A percentile compares a stretch with the other conserved stretches of the same genome.
Conservation (phyloP, 2,113 vertebrate genomes). For the Axis porcinus region DNA sequence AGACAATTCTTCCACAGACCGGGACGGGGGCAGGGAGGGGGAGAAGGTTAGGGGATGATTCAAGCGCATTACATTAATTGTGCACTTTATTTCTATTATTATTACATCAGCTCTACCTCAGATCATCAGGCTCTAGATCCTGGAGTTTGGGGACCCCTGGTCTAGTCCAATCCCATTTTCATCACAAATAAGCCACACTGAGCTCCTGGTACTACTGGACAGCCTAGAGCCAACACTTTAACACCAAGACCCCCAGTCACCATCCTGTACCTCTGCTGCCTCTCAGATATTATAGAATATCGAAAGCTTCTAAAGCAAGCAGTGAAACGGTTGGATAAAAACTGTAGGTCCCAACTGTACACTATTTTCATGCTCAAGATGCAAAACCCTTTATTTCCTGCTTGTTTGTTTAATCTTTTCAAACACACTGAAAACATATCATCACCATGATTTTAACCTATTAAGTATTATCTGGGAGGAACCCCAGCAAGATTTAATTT, state of each 20-base stretch:
- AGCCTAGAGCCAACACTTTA: background rate
- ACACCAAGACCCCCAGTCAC: background rate
- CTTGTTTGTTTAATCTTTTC: slow-evolving; percentile 40
- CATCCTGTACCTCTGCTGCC: too few relatives aligned
- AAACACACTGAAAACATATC: slow-evolving; percentile 27
- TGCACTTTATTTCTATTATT: background rate
- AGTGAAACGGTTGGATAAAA: background rate
- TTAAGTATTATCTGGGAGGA: slow-evolving; percentile 58
- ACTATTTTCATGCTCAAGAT: background rate
- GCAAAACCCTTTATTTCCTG: background rate
- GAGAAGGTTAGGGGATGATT: background rate
- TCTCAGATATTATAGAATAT: background rate
- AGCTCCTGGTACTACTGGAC: background rate
- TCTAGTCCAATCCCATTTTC: background rate
- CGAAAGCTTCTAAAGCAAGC: background rate
- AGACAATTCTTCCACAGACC: background rate
- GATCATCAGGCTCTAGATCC: background rate
- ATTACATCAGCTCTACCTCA: background rate
- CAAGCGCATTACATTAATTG: background rate
- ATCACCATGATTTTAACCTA: slow-evolving; percentile 50
- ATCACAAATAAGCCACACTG: background rate
- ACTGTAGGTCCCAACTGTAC: background rate
- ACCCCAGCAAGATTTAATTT: slow-evolving; percentile 72
- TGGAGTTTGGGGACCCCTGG: background rate
- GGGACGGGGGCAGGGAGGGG: background rate